Evolutionary conservation across 2,797 vertebrate species (phyloP).

Genomic region (Coranthus polyacanthus): DNA sequence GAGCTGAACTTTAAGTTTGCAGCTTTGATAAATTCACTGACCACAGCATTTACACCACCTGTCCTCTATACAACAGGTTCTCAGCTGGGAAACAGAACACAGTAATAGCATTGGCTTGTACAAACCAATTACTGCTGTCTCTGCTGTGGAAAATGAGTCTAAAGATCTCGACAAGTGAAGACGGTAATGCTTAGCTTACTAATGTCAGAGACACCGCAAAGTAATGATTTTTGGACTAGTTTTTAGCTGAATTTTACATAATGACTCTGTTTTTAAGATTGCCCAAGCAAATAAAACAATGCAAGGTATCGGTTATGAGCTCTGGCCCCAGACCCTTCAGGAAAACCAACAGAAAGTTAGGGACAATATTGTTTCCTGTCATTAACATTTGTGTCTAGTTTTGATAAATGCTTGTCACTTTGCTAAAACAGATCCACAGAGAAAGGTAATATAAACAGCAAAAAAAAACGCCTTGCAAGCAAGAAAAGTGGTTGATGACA

Average conservation of each 20-base stretch:
- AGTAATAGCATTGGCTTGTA: not conserved
- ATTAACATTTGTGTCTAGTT: no score
- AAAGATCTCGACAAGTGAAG: not conserved
- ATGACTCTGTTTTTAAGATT: no score
- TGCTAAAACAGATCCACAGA: no score
- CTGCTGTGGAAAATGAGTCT: not conserved
- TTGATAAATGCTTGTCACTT: no score
- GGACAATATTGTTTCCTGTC: no score
- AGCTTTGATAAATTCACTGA: conserved; percentile 7
- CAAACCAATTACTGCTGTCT: not conserved
- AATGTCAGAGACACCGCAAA: not conserved
- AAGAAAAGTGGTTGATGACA: no score
- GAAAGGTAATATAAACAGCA: no score
- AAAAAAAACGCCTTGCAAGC: no score
- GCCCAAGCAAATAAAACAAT: no score
- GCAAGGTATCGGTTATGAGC: no score
- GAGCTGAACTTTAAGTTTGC: not conserved
- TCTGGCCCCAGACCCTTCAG: no score
- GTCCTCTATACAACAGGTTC: conserved; percentile 10
- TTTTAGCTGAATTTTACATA: not conserved
- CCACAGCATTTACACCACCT: not conserved
- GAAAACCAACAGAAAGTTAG: no score
- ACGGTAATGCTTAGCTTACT: not conserved
- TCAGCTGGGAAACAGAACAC: not conserved
- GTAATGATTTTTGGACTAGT: not conserved